Conservation (phyloP, 2,888 invertebrate species). For the Phrixothrix hirtus region DNA sequence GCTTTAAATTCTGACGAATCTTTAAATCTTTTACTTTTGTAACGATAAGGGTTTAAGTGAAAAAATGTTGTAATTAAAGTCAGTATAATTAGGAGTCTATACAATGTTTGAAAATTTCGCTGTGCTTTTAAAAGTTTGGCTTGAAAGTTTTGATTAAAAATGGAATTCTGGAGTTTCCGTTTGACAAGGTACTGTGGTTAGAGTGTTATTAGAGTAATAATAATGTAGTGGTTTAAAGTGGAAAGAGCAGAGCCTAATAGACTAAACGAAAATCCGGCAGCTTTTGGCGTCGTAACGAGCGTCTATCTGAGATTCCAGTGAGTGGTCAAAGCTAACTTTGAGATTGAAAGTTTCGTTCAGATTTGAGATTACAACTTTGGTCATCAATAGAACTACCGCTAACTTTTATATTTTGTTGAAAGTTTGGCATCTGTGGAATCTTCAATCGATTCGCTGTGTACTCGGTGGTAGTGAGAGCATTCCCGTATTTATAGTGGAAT, state of each 20-base stretch:
- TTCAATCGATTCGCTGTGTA: conserved; percentile 1
- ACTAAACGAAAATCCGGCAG: conserved; percentile 19
- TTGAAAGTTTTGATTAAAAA: conserved; percentile 11
- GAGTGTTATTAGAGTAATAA: conserved; percentile 13
- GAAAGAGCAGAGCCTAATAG: conserved; percentile 14
- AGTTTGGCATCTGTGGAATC: conserved; percentile 2
- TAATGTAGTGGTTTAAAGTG: conserved; percentile 19
- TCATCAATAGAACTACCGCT: conserved; percentile 25
- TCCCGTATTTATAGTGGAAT: conserved; percentile 25
- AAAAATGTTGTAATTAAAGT: too few relatives aligned
- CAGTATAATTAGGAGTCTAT: too few relatives aligned
- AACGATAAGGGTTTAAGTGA: too few relatives aligned
- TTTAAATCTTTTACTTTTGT: too few relatives aligned
- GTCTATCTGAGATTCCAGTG: conserved; percentile 18
- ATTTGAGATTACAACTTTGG: conserved; percentile 27
- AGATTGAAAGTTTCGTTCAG: conserved; percentile 26
- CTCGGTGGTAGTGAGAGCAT: conserved; percentile 6
- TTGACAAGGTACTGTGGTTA: too few relatives aligned
- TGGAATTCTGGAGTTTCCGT: conserved; percentile 7
- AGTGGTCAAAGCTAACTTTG: conserved; percentile 24
- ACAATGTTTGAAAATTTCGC: too few relatives aligned
- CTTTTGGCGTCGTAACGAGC: conserved; percentile 21
- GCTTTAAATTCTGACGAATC: too few relatives aligned
- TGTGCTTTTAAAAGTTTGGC: too few relatives aligned
- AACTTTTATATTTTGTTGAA: conserved; percentile 1